These are phyloP conservation scores for Acanthosepion pharaonis DNA, from an alignment of 2,888 invertebrate species.

Conservation along the genomic window DNA sequence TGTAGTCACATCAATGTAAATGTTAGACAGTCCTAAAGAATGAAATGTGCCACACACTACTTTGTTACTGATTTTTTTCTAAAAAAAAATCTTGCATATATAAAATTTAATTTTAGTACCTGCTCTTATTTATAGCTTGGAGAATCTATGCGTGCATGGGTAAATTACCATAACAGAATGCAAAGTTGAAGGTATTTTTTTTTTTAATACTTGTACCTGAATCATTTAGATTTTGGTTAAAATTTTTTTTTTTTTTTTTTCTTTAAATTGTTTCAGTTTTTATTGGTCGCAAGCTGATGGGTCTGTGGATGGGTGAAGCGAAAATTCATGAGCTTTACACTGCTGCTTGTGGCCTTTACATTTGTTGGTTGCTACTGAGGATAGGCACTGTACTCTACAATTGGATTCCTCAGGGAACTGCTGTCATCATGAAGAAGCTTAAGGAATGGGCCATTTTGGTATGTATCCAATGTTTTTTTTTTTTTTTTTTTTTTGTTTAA, in stretches of 20 bases:
- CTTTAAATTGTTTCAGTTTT: slow-evolving; percentile 79
- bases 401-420: slow-evolving; percentile 91
- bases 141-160: no score
- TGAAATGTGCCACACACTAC: no score
- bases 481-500: background rate
- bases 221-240: background rate
- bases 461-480: slow-evolving; percentile 54
- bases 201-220: no score
- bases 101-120: no score
- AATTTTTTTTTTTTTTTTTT: background rate
- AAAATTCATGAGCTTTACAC: slow-evolving; percentile 95
- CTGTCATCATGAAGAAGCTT: slow-evolving; percentile 76
- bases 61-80: no score
- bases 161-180: no score
- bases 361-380: slow-evolving; percentile 93
- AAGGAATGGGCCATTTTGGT: slow-evolving; percentile 75
- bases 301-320: slow-evolving; percentile 84
- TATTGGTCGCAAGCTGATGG: slow-evolving; percentile 90
- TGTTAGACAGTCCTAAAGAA: no score
- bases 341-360: slow-evolving; percentile 93
- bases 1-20: no score
- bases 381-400: slow-evolving; percentile 86
- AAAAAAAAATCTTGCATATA: no score
- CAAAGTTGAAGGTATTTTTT: no score
- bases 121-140: no score